Evolutionary conservation across 37 sponge, comb jelly and placozoan species (phyloP), one percentile per base, ranked within the genome.

Genomic region (Cladorhizidae sp.): DNA sequence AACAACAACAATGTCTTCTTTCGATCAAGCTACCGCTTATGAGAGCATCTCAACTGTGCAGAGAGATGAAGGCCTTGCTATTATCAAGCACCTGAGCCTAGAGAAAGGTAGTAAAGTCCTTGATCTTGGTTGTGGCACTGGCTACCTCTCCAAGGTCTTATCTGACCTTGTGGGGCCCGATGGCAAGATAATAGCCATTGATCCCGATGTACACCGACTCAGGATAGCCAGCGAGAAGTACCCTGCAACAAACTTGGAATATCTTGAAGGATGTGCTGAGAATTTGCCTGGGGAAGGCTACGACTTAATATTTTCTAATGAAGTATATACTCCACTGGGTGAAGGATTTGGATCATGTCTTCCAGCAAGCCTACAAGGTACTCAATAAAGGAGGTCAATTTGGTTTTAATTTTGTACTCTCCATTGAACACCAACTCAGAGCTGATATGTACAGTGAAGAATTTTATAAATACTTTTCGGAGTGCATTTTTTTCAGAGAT

Each of bases 71-170:
- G 61, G 61, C 17, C 61, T 59, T 59, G 7, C n/a, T 17, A 59
- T 59, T 23, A 17, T 59, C 5, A 59, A 26, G 28, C n/a, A 59
- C n/a, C 17, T 59, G 61, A 26, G 12, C 5, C 5, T 59, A 23
- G 28, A 59, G 61, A 59, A 23, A 59, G 7, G 5, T 18, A 23
- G 28, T 26, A 28, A 23, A 28, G 28, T 59, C 5, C 61, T 59
- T 6, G 61, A 59, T 12, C 7, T 59, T 59, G 61, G 61, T 59
- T 59, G 61, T 59, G 61, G 61, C n/a, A 59, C 61, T 28, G 61
- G 61, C 5, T 59, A 23, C 28, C 28, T 59, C 28, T 23, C 61
- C 61, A 59, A 59, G 12, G 7, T 59, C 61, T 17, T 59, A 59
- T 5, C 61, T 23, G 61, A 59, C 12, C 5, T 28, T 28, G 61